phyloP scores from a whole-genome alignment of 2,797 vertebrate genomes.

The Stomatorhinus walkeri region DNA sequence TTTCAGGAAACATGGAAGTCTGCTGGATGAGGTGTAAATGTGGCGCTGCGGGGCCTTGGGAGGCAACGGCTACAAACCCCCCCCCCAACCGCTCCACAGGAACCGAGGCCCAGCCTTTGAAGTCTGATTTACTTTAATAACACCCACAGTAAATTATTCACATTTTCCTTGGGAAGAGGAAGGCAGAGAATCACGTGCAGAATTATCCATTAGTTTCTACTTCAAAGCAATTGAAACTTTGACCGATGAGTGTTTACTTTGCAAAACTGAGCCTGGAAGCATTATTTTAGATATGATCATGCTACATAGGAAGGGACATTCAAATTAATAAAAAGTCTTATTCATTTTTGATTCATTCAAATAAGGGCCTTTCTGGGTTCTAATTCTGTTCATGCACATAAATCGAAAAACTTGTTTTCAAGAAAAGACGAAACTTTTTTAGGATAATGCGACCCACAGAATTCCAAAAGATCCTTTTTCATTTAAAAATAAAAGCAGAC shows the following conservation, averaged over 20 bases:
- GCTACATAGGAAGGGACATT: background rate
- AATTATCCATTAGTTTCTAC: constrained; percentile 23
- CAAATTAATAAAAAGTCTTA: constrained; percentile 9
- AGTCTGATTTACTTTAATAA: constrained; percentile 23
- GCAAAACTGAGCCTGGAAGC: constrained; percentile 14
- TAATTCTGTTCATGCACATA: background rate
- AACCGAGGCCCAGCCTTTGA: constrained; percentile 17
- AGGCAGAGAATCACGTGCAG: constrained; percentile 5
- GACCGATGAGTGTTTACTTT: constrained; percentile 19
- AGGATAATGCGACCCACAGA: background rate
- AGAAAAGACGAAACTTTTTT: background rate
- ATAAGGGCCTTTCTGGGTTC: background rate
- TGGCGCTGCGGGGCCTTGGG: background rate
- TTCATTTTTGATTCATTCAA: constrained; percentile 19
- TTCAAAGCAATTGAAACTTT: constrained; percentile 29
- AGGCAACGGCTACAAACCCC: background rate
- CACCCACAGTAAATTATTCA: constrained; percentile 21
- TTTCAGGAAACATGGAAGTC: background rate
- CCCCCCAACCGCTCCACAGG: background rate
- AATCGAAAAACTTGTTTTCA: background rate
- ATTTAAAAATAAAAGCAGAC: background rate
- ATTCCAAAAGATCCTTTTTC: background rate
- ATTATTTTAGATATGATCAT: constrained; percentile 14
- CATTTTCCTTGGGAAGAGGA: constrained; percentile 1
- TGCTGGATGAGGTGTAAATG: background rate